Evolutionary conservation across 2,113 vertebrate genomes (phyloP), one percentile per base, ranked within the genome.

Genomic region (Nannobrachium achirus): DNA sequence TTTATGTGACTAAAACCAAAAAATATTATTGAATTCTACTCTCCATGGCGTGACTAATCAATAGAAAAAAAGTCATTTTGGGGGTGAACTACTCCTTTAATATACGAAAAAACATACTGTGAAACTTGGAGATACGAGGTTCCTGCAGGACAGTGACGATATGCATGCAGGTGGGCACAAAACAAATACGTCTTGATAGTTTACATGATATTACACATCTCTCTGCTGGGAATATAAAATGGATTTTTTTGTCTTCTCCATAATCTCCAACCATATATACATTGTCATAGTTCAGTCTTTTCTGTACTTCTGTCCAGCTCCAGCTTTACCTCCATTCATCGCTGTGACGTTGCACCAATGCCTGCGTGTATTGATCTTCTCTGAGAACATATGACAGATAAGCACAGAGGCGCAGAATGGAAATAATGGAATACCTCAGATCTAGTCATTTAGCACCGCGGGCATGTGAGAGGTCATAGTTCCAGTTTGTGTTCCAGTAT

Each of bases 291-390:
- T 82, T 83, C 79, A 84, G 84, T 87, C 79, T 69, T 71, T 76
- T 69, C 72, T 74, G 86, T 79, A 83, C 79, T 85, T 89, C 75
- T 86, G 79, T 90, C 90, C 90, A 91, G 88, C 88, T 91, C 88
- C 87, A 88, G 90, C 88, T 79, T 77, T 63, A 64, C n/a, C 77
- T 83, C 76, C 77, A 67, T 53, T 81, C 71, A 73, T 56, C 78
- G 76, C 60, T 65, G 66, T 78, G 25, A 33, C 25, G 66, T 79
- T 81, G 71, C 76, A 77, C 81, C 80, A 86, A n/a, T 88, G 84
- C 88, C 86, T 79, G 25, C 80, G 84, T 85, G 78, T 84, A 85
- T 55, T 3, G 82, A 89, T 88, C 80, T 88, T 74, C 83, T 89
- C 80, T 61, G 73, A 81, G 79, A 88, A 88, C 80, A n/a, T 83